Base-by-base conservation (phyloP, 2,888 invertebrate genomes). In the Apantesis nais region DNA sequence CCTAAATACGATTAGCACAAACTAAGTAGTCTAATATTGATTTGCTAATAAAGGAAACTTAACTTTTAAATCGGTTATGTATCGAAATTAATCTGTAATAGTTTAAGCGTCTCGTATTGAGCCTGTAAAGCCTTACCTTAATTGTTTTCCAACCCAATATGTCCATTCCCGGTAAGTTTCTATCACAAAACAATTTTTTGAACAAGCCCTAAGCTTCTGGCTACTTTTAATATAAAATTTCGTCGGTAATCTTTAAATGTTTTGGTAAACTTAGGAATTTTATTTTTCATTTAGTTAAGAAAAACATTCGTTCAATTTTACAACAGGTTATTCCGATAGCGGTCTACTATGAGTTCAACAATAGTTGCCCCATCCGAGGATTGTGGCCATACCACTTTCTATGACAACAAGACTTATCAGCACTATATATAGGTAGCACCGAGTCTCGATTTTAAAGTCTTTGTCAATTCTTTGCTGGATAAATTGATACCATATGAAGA, bases 371-470 rank as follows among this genome's bases (percentile, higher is more conserved):
- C 25, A 25, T 25, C 22, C 52, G 11, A 55, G 52, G n/a, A 25
- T 55, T 25, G 25, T 55, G 52, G 52, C 9, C n/a, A 55, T 55
- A 55, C 52, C 52, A 55, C 52, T 55, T 55, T 55, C 52, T 55
- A 55, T 55, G 52, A 55, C 25, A 25, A 25, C n/a, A 55, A 55
- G 52, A 55, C 25, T 25, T 55, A n/a, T 55, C 4, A 12, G 12
- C 12, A 55, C 25, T n/a, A 11, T 12, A 25, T 55, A n/a, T 25
- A 55, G 12, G 52, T 12, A 55, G 11, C n/a, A 25, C n/a, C 3
- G 8, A 4, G n/a, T 25, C 11, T 25, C 52, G 11, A n/a, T 0
- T 1, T 55, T 25, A 12, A 55, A 55, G 12, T 55, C 8, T 52
- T 25, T 12, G 0, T 52, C n/a, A 11, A n/a, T 25, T n/a, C 25